phyloP scores from a whole-genome alignment of 92 coral and sea anemone species.

The Epizoanthus scotinus region DNA sequence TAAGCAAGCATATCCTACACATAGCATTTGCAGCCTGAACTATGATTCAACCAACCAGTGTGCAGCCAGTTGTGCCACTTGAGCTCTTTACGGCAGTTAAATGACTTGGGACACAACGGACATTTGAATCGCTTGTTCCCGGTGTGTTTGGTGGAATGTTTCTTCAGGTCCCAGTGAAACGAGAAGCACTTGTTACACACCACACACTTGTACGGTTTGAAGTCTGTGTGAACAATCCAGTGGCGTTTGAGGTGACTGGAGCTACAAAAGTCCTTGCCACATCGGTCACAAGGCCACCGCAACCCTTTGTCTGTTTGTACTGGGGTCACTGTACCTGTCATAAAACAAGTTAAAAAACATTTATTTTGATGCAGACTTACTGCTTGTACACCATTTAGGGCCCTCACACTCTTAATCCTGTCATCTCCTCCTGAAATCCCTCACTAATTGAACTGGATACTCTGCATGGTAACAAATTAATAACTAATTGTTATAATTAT shows the following conservation, averaged over 20 bases:
- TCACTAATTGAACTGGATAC: no score
- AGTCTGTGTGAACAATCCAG: conserved; percentile 81
- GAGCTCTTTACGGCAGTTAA: conserved; percentile 64
- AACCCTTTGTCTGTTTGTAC: conserved; percentile 63
- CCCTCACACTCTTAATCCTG: no score
- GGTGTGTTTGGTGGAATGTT: conserved; percentile 72
- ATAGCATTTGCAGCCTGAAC: no score
- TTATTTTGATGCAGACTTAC: no score
- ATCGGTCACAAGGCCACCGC: conserved; percentile 81
- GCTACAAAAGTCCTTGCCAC: conserved; percentile 72
- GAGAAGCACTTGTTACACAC: conserved; percentile 63
- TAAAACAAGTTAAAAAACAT: neutral
- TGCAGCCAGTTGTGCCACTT: conserved; percentile 75
- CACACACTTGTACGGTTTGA: conserved; percentile 68
- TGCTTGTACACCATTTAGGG: no score
- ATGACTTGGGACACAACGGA: conserved; percentile 63
- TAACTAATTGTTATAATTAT: no score
- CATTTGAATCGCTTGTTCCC: conserved; percentile 77
- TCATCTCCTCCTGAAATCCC: no score
- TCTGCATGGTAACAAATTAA: no score
- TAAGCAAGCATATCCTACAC: no score
- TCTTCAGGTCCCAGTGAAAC: conserved; percentile 79
- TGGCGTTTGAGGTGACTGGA: conserved; percentile 74
- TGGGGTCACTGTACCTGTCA: conserved; percentile 59
- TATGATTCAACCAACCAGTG: conserved; percentile 46